Evolutionary conservation across 2,797 vertebrate genomes (phyloP).

Genomic region (Enteromius afrohamiltoni): DNA sequence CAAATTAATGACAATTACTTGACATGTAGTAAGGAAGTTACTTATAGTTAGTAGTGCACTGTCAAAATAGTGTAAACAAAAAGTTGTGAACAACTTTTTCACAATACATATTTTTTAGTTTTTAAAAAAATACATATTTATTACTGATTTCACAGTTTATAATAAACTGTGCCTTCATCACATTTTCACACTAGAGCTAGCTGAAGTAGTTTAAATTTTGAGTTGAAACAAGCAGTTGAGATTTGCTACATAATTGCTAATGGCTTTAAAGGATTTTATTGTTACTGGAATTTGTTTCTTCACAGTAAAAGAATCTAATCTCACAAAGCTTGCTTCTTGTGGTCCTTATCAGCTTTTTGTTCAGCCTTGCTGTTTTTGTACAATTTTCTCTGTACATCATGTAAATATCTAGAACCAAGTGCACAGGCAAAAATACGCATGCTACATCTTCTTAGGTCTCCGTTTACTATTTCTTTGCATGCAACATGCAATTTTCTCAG

Average conservation of each 20-base stretch:
- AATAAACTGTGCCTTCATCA: too few relatives aligned
- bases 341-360: neutral
- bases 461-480: slow-evolving; percentile 39
- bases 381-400: neutral
- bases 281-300: neutral
- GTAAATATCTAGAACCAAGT: neutral
- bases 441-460: slow-evolving; percentile 2
- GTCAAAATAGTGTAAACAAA: too few relatives aligned
- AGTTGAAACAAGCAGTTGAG: neutral
- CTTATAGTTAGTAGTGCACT: too few relatives aligned
- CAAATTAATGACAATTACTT: too few relatives aligned
- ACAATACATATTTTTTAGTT: too few relatives aligned
- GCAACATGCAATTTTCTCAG: slow-evolving; percentile 43
- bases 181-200: too few relatives aligned
- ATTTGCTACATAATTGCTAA: neutral
- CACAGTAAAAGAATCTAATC: neutral
- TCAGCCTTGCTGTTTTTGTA: neutral
- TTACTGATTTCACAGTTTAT: too few relatives aligned
- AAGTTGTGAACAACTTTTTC: too few relatives aligned
- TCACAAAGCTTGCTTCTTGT: neutral
- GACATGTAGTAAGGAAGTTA: too few relatives aligned
- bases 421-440: slow-evolving; percentile 6
- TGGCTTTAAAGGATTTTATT: neutral
- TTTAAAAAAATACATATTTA: too few relatives aligned
- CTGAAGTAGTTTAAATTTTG: neutral